Percentiles rank a stretch among this genome's conserved stretches.
Conservation (phyloP, 2,797 vertebrate species). For the Manis crassicaudata region DNA sequence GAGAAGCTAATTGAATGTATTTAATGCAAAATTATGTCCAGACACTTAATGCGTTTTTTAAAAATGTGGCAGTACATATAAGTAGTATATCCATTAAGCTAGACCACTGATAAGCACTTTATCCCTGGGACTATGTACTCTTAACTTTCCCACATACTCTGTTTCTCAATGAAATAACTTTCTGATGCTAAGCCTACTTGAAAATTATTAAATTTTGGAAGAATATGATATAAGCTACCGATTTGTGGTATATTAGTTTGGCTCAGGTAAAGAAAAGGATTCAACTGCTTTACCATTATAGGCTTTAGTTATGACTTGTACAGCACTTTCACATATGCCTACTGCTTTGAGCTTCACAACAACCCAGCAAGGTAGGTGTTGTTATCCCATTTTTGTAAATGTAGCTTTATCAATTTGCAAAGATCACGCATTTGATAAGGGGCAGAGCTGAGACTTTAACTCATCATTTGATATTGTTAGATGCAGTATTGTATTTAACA, state of each 20-base stretch:
- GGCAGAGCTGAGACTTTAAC: neutral
- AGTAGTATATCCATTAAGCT: neutral
- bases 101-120: neutral
- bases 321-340: neutral
- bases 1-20: constrained; percentile 5
- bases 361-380: neutral
- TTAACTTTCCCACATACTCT: neutral
- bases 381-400: neutral
- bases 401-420: neutral
- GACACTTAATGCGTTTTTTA: neutral
- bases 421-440: neutral
- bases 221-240: neutral
- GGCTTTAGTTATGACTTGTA: neutral
- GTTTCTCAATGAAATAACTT: neutral
- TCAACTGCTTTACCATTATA: neutral
- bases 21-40: constrained; percentile 37
- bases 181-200: neutral
- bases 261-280: constrained; percentile 4
- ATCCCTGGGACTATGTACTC: neutral
- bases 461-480: neutral
- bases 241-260: neutral
- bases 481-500: neutral
- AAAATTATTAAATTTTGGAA: constrained; percentile 43
- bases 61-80: neutral
- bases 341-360: neutral